Base-by-base conservation (phyloP, 2,888 invertebrate genomes). In the Sycophila texana region DNA sequence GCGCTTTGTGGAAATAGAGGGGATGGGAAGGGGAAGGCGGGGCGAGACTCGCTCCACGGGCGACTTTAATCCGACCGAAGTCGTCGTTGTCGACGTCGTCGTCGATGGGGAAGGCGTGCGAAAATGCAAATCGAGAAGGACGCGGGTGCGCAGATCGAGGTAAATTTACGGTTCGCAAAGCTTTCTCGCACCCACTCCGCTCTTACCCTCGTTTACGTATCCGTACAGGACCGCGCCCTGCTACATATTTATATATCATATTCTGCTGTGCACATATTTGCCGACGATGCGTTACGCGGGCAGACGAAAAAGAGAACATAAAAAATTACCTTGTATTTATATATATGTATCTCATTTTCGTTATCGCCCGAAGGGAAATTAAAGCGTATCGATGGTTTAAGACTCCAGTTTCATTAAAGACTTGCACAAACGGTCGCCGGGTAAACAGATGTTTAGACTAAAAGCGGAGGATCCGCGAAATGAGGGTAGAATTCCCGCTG, bases 81-180 rank as follows among this genome's bases (percentile, higher is more conserved):
- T 81, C 83, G 75, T 81, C 83, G 82, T 81, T 83, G 83, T 77
- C 82, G 74, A 76, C 57, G 58, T 60, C 39, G 63, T 2, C 61
- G 22, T 74, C 83, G 83, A 83, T 83, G 83, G 83, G 80, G 83
- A 82, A 85, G 84, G 84, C 84, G 85, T 73, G 78, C 81, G 85
- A 87, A 86, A 86, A 87, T 86, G 86, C 84, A 86, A 87, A 85
- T 84, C 79, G 82, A 83, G 53, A 73, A 77, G 79, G 76, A 79
- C 74, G 70, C 71, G 26, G 39, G 39, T 66, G 70, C 53, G 53
- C 53, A 13, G 30, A 39, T 57, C 70, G 65, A 58, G 72, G 58
- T 39, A 77, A 81, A 75, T 72, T 78, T 72, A 81, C 81, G 71
- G 67, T 76, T 60, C 47, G 65, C 53, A 20, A 77, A 70, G 68